These are phyloP conservation scores for Hozukius guyotensis DNA, from an alignment of 2,797 vertebrate species.

Conservation along the genomic window DNA sequence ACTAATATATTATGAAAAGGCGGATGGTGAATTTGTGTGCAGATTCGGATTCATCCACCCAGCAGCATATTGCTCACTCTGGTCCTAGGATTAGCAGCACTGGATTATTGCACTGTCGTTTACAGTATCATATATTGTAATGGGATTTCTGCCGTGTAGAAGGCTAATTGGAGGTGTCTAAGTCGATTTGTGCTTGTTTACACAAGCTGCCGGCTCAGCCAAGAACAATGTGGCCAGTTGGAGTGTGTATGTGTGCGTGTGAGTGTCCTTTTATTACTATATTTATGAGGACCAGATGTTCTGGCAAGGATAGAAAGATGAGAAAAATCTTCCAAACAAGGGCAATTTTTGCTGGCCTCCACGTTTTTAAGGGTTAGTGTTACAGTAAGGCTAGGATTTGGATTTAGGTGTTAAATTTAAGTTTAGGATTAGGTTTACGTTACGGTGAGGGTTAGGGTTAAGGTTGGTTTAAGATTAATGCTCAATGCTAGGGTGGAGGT, in stretches of 20 bases:
- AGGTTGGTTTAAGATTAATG: constrained; percentile 48
- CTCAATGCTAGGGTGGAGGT: constrained; percentile 19
- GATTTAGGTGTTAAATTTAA: constrained; percentile 51
- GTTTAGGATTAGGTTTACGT: constrained; percentile 39
- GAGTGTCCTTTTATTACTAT: neutral
- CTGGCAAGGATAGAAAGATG: neutral
- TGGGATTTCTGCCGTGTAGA: constrained; percentile 65
- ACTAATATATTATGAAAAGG: neutral
- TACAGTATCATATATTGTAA: constrained; percentile 76
- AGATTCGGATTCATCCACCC: constrained; percentile 6
- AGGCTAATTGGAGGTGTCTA: constrained; percentile 69
- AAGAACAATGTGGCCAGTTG: constrained; percentile 45
- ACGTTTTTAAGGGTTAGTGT: neutral
- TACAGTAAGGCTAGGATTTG: constrained; percentile 37
- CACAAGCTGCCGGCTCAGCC: constrained; percentile 63
- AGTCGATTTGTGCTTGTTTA: constrained; percentile 56
- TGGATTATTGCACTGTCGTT: constrained; percentile 67
- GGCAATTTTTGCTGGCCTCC: neutral
- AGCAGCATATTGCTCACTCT: constrained; percentile 9
- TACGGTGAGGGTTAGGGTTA: constrained; percentile 23
- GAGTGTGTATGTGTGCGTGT: neutral
- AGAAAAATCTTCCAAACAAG: neutral
- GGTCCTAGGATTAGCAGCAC: constrained; percentile 62
- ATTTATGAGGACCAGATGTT: neutral
- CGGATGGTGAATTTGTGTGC: neutral